Percentiles rank a stretch among this genome's conserved stretches.
Conservation (phyloP, 2,113 vertebrate genomes). For the Labeo catla region DNA sequence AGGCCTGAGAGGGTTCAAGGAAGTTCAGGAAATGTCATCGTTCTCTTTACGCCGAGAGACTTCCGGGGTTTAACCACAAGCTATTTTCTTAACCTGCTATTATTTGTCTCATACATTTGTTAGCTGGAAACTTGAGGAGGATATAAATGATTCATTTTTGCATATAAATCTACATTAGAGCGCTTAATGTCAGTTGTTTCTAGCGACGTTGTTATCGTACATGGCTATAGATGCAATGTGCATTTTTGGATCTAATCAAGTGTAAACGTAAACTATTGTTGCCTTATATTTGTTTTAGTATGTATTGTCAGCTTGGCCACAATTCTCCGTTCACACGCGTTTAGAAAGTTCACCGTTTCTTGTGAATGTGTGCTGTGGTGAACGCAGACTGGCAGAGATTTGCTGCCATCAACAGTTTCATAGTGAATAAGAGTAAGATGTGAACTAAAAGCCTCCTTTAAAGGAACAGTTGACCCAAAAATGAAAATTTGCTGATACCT, state of each 20-base stretch:
- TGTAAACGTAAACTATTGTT: neutral
- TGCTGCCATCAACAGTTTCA: neutral
- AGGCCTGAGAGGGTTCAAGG: slow-evolving; percentile 52
- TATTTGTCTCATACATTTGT: neutral
- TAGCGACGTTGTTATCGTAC: neutral
- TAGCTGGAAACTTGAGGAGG: neutral
- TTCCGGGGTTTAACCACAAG: slow-evolving; percentile 62
- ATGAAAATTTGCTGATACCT: neutral
- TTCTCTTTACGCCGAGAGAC: slow-evolving; percentile 55
- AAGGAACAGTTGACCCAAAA: neutral
- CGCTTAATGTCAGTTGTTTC: no score
- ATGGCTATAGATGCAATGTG: neutral
- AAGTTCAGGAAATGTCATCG: slow-evolving; percentile 63
- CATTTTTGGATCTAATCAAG: neutral
- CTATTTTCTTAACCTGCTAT: slow-evolving; percentile 57
- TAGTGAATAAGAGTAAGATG: neutral
- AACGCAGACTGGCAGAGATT: neutral
- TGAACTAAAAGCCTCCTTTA: neutral
- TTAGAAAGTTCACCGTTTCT: neutral
- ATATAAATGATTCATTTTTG: neutral
- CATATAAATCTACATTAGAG: neutral
- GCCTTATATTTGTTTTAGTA: neutral
- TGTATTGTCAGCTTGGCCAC: neutral
- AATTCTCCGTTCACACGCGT: neutral
- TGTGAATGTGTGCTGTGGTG: slow-evolving; percentile 10